Percentiles rank a stretch among this genome's conserved stretches.
These are phyloP conservation scores for Manacus vitellinus DNA, from an alignment of 2,113 vertebrate species.

Conservation along the genomic window DNA sequence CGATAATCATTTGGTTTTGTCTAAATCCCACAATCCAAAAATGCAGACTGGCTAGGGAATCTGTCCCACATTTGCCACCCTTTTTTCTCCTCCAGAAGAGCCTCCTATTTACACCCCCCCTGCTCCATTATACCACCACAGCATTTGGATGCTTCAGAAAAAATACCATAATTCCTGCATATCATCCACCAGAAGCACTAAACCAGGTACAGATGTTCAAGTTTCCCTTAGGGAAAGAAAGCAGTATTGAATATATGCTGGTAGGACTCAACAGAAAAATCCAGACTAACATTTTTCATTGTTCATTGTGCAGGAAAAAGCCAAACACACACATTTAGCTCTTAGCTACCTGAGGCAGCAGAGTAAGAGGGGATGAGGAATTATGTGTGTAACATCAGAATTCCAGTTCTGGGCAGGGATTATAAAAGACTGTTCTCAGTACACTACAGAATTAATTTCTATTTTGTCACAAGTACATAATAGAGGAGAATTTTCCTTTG, in stretches of 20 bases:
- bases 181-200: neutral
- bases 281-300: neutral
- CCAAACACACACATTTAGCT: neutral
- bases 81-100: neutral
- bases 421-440: neutral
- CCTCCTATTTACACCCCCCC: neutral
- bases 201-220: neutral
- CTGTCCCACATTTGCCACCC: neutral
- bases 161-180: neutral
- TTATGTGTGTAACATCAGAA: accelerated
- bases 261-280: neutral
- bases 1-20: neutral
- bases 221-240: neutral
- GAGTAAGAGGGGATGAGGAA: neutral
- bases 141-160: neutral
- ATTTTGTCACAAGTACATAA: neutral
- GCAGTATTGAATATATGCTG: neutral
- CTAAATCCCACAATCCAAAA: neutral
- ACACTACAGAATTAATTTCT: neutral
- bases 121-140: neutral
- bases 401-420: neutral
- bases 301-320: neutral
- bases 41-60: neutral
- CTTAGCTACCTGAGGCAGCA: neutral
- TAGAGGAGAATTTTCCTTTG: neutral